A percentile compares a stretch with the other conserved stretches of the same genome.
Conservation (phyloP, 2,797 vertebrate genomes). For the Prionace glauca region DNA sequence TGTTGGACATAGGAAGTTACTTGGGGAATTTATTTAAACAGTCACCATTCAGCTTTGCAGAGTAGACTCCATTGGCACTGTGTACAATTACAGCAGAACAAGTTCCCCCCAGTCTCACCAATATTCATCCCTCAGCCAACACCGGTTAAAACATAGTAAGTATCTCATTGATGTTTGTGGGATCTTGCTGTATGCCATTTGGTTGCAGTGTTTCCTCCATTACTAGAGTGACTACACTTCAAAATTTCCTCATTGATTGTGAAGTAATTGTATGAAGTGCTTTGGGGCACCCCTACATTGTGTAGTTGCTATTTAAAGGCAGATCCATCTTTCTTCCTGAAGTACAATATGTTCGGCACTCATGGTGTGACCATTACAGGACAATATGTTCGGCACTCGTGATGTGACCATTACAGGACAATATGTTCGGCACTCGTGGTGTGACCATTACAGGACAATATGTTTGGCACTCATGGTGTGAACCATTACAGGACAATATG, state of each 20-base stretch:
- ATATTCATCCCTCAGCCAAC: background rate
- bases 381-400: too few species aligned
- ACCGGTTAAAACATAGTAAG: background rate
- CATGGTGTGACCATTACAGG: background rate
- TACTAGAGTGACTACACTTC: background rate
- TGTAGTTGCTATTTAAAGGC: background rate
- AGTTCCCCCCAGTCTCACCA: background rate
- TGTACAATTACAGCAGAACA: background rate
- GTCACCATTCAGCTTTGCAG: background rate
- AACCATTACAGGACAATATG: too few species aligned
- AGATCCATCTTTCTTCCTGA: background rate
- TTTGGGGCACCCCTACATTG: background rate
- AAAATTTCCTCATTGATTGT: background rate
- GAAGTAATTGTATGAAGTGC: background rate
- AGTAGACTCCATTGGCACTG: background rate
- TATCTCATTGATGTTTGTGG: background rate
- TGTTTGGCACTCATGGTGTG: too few species aligned
- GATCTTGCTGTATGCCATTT: background rate
- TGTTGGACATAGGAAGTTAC: background rate
- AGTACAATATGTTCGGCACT: background rate
- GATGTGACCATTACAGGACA: too few species aligned
- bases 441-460: too few species aligned
- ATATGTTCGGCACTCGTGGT: too few species aligned
- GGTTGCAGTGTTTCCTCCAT: background rate
- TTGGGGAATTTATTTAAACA: background rate